Percentiles rank a stretch among this genome's conserved stretches.
These are phyloP conservation scores for Dolichoris vasculosae DNA, from an alignment of 1,140 invertebrate genomes.

Conservation along the genomic window DNA sequence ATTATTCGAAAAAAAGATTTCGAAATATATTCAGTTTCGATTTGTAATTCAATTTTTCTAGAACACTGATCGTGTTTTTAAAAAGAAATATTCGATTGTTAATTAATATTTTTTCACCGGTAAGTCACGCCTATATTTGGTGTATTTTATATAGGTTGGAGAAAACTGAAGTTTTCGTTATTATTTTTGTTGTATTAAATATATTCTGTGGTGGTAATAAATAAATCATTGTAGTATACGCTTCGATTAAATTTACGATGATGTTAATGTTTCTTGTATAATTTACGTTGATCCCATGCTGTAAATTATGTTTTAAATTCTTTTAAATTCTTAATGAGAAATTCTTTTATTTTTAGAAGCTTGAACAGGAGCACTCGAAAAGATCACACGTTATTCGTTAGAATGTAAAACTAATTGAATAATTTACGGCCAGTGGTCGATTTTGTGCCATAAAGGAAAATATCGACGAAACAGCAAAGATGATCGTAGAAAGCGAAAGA, in stretches of 20 bases:
- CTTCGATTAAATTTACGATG: neutral
- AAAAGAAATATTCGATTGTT: neutral
- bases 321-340: neutral
- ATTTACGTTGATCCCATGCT: too few species aligned
- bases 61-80: neutral
- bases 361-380: neutral
- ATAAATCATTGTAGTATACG: neutral
- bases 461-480: conserved; percentile 42
- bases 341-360: neutral
- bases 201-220: too few species aligned
- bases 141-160: too few species aligned
- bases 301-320: neutral
- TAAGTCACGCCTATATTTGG: neutral
- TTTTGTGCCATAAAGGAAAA: conserved; percentile 8
- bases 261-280: too few species aligned
- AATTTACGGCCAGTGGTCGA: conserved; percentile 12
- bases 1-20: too few species aligned
- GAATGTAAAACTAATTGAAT: conserved; percentile 15
- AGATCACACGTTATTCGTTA: neutral
- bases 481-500: conserved; percentile 48
- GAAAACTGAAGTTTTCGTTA: neutral
- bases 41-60: neutral
- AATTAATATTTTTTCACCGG: neutral
- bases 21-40: too few species aligned
- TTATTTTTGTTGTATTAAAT: too few species aligned